These are phyloP conservation scores for Hypsibius dujardini DNA, from an alignment of 1,140 invertebrate species.

Conservation along the genomic window DNA sequence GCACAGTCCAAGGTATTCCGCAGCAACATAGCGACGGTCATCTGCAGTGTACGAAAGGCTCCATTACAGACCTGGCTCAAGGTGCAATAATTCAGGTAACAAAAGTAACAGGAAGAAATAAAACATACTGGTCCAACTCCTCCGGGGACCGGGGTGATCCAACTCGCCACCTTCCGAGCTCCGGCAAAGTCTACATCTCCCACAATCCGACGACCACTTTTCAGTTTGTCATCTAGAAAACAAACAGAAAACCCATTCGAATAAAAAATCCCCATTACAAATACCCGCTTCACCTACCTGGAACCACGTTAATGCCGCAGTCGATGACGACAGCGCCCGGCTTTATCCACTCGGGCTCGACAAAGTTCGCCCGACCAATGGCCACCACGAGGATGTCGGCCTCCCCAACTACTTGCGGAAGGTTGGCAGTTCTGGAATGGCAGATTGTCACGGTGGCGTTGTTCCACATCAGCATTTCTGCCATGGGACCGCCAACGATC, in stretches of 20 bases:
- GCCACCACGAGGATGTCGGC: slow-evolving; percentile 93
- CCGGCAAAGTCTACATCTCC: slow-evolving; percentile 85
- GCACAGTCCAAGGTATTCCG: slow-evolving; percentile 61
- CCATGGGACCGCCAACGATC: slow-evolving; percentile 86
- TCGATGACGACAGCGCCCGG: slow-evolving; percentile 97
- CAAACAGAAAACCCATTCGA: slow-evolving; percentile 18
- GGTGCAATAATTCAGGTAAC: not conserved
- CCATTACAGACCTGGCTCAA: not conserved
- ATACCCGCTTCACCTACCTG: slow-evolving; percentile 43
- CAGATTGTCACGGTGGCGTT: slow-evolving; percentile 90
- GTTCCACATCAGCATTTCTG: slow-evolving; percentile 86
- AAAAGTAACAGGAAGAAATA: no score
- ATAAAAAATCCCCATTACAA: slow-evolving; percentile 25
- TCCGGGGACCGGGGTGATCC: slow-evolving; percentile 10
- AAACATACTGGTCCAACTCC: not conserved
- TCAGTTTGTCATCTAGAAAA: slow-evolving; percentile 56
- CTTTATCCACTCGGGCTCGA: slow-evolving; percentile 90
- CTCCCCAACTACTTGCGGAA: slow-evolving; percentile 46
- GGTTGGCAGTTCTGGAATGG: slow-evolving; percentile 75
- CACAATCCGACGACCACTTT: slow-evolving; percentile 61
- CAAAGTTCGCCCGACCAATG: slow-evolving; percentile 74
- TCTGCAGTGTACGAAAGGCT: slow-evolving; percentile 70
- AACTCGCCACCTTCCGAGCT: slow-evolving; percentile 50
- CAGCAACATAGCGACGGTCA: slow-evolving; percentile 97
- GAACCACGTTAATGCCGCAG: slow-evolving; percentile 87